Percentiles rank a stretch among this genome's conserved stretches.
Conservation (phyloP, 2,888 invertebrate genomes). For the Alitta virens region DNA sequence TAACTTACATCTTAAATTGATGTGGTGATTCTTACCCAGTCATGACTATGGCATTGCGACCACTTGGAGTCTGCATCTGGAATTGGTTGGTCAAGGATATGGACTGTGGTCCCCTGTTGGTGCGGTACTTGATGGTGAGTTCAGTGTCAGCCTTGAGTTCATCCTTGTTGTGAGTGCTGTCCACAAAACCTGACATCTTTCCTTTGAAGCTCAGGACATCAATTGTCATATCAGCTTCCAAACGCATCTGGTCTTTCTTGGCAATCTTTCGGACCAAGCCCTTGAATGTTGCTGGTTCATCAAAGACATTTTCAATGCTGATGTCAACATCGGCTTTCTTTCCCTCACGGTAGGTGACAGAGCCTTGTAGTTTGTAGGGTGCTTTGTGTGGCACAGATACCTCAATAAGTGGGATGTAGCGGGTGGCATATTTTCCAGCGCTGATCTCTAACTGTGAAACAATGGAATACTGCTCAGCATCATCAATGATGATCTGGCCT, state of each 20-base stretch:
- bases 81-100: neutral
- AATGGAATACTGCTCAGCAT: neutral
- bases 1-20: no score
- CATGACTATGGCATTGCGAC: neutral
- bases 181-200: neutral
- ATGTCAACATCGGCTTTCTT: constrained; percentile 15
- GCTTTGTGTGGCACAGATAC: constrained; percentile 4
- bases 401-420: constrained; percentile 5
- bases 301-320: constrained; percentile 2
- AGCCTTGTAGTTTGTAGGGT: constrained; percentile 9
- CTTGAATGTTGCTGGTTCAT: constrained; percentile 1
- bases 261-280: neutral
- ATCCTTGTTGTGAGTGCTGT: neutral
- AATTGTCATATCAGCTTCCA: neutral
- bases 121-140: neutral
- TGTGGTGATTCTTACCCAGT: neutral
- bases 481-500: neutral
- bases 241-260: neutral
- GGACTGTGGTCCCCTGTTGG: neutral
- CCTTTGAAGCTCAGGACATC: neutral
- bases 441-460: neutral
- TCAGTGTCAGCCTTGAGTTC: neutral
- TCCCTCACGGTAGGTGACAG: constrained; percentile 9
- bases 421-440: neutral
- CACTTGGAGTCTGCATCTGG: neutral